Evolutionary conservation across 23 tunicate genomes (phyloP), one percentile per base, ranked within the genome.

Genomic region (Phallusia fumigata): DNA sequence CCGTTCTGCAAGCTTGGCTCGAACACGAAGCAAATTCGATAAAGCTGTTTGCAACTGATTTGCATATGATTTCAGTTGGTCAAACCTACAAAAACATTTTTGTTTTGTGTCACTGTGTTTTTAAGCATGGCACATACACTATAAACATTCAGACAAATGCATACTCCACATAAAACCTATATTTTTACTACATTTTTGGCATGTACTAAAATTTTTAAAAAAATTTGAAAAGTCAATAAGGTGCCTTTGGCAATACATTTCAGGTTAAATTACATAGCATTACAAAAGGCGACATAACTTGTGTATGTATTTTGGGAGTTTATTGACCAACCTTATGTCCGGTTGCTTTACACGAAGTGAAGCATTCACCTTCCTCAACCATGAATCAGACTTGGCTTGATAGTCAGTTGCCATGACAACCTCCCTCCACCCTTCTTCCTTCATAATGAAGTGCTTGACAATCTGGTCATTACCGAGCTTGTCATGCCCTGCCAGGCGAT

Each of bases 1-100:
- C 82, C 98, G 52, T 51, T 94, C 98, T 13, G 95, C 98, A n/a
- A 94, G 44, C 45, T 94, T 94, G 18, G 98, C 93, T 32, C 98
- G 88, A 30, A 77, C 94, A 82, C 89, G 89, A 31, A 94, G 65
- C n/a, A 89, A 58, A 44, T 87, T 77, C n/a, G 94, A 76, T 6
- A 88, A 36, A 49, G 44, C 84, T 12, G 82, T 33, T 64, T 89
- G 98, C 64, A 94, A 36, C 0, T 94, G 83, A 34, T 74, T 83
- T 35, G 98, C 93, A 64, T 88, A 94, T 3, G 78, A 32, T 75
- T 89, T 94, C 85, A 94, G 75, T 22, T 94, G 90, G 8, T 94
- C 98, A 75, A 88, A 82, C 36, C 90, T 90, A n/a, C 26, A 58
- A 11, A 58, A 58, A 58, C 58, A 51, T 51, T 51, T 51, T 51